Evolutionary conservation across 2,888 invertebrate genomes (phyloP).

Genomic region (Prenolepis imparis): DNA sequence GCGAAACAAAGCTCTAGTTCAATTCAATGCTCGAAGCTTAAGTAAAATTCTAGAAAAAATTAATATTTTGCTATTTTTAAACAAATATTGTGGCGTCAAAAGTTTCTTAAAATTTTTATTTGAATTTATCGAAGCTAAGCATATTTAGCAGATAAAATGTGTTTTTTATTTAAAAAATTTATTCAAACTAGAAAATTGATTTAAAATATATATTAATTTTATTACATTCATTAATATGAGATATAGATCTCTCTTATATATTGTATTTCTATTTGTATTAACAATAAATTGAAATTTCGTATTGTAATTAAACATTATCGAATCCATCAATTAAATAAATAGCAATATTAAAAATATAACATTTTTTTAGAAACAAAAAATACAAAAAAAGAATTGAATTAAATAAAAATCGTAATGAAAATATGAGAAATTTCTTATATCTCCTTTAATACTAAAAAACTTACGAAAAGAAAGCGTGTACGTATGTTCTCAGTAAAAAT

Average conservation of each 20-base stretch:
- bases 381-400: not conserved
- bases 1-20: slow-evolving; percentile 6
- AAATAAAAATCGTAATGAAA: not conserved
- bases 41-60: not conserved
- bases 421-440: not conserved
- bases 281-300: not conserved
- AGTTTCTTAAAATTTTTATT: not conserved
- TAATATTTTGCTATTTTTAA: not conserved
- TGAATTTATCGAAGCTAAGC: not conserved
- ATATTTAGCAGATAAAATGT: not conserved
- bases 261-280: not conserved
- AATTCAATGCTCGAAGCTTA: not conserved
- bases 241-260: not conserved
- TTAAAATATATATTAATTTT: not conserved
- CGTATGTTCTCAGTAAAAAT: slow-evolving; percentile 39
- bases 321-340: not conserved
- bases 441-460: not conserved
- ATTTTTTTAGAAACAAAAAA: not conserved
- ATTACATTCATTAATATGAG: not conserved
- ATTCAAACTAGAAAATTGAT: not conserved
- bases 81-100: not conserved
- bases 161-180: not conserved
- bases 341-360: not conserved
- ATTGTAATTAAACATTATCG: not conserved
- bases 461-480: slow-evolving; percentile 23